A percentile compares a stretch with the other conserved stretches of the same genome.
phyloP scores from a whole-genome alignment of 1,140 invertebrate genomes.

The Mamestra configurata region DNA sequence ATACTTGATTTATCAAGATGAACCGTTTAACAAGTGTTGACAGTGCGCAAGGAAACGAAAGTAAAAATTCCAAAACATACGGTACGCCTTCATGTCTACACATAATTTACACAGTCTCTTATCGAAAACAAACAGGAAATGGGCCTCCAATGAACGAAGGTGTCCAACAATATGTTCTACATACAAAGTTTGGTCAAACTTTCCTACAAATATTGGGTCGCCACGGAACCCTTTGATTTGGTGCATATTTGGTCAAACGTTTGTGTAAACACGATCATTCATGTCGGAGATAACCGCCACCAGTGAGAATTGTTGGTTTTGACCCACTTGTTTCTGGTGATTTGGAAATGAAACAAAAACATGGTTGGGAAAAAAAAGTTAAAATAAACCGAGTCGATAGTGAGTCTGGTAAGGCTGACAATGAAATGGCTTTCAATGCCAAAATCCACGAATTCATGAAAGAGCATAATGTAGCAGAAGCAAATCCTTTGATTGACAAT shows the following conservation, averaged over 20 bases:
- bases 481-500: too few species aligned
- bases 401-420: not conserved
- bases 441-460: not conserved
- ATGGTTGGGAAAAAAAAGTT: not conserved
- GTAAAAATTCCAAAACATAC: conserved; percentile 44
- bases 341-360: conserved; percentile 25
- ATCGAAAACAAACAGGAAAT: conserved; percentile 56
- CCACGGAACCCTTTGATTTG: conserved; percentile 54
- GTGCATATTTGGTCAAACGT: conserved; percentile 39
- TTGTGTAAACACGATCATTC: conserved; percentile 48
- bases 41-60: conserved; percentile 37
- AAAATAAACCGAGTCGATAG: not conserved
- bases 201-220: conserved; percentile 47
- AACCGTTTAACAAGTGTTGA: not conserved
- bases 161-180: conserved; percentile 50
- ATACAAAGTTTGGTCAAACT: conserved; percentile 51
- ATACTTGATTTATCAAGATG: conserved; percentile 24
- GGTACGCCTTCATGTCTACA: conserved; percentile 34
- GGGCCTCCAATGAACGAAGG: conserved; percentile 45
- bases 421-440: not conserved
- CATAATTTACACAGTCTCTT: conserved; percentile 46
- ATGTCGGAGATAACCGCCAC: conserved; percentile 40
- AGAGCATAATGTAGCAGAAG: too few species aligned
- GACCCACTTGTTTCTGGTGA: conserved; percentile 32
- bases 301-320: conserved; percentile 27